Evolutionary conservation across 2,888 invertebrate genomes (phyloP), one percentile per base, ranked within the genome.

Genomic region (Globia sparganii): DNA sequence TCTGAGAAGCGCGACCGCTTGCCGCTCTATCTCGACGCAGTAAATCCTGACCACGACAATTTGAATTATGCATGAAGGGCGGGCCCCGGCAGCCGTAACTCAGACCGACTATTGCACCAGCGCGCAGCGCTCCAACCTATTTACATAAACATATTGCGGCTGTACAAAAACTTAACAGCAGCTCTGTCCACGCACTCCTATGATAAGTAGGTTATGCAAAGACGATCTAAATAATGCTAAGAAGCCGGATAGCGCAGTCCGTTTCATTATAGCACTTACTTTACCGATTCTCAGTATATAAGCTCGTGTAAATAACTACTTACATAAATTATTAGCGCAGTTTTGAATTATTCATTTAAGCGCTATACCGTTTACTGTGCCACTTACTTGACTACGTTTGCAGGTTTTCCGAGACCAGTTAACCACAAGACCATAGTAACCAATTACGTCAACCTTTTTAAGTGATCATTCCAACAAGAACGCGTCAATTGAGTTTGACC

Each of bases 61-160:
- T 81, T 95, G 93, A 94, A 94, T 95, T 92, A 95, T 95, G 94
- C 94, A 95, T 94, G 90, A 93, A 92, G 88, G 89, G 90, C 90
- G 91, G 87, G 88, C 84, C 82, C 75, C 83, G 79, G 84, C 75
- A 83, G 78, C 80, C 85, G 84, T 82, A 89, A 84, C 84, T 87
- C 86, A 81, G 75, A 69, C 71, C 74, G 70, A 82, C 83, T 86
- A 86, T 84, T 87, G 84, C 88, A 87, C 78, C 79, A 84, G 53
- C 25, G 53, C n/a, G 34, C 37, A 85, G 84, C 81, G 76, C 81
- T 80, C 75, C 72, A 83, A 80, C 71, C 46, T 74, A 81, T 80
- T 53, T 77, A 69, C 75, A 77, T 76, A 75, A 73, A 77, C 18
- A 69, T 68, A 72, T 65, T 68, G 59, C 73, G 59, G 69, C 59